Conservation (phyloP, 2,113 vertebrate species). For the Scalopus aquaticus region DNA sequence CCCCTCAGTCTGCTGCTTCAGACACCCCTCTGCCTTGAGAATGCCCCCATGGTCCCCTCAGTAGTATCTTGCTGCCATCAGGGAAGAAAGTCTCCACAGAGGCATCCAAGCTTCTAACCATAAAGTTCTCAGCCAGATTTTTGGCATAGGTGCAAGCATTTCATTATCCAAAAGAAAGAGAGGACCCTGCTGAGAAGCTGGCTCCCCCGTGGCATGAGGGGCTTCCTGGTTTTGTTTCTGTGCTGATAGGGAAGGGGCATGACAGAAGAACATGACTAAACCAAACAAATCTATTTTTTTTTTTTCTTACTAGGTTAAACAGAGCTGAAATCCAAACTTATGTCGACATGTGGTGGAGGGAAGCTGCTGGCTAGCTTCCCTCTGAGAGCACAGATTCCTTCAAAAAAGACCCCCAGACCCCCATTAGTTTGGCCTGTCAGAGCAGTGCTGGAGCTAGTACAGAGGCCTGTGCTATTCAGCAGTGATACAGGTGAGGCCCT, state of each 20-base stretch:
- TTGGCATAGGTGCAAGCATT: not conserved
- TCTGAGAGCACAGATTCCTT: not conserved
- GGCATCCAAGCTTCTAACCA: not conserved
- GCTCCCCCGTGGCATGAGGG: not conserved
- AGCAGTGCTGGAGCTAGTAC: not conserved
- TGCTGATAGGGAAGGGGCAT: not conserved
- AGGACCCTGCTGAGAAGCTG: not conserved
- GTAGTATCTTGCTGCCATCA: not conserved
- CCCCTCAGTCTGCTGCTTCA: not conserved
- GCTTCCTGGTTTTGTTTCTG: not conserved
- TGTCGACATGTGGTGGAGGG: not conserved
- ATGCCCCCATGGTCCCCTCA: accelerated
- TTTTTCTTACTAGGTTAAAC: not conserved
- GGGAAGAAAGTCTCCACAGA: not conserved
- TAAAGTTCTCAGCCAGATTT: not conserved
- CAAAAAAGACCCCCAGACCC: not conserved
- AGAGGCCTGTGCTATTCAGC: no score
- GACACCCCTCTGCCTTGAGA: not conserved
- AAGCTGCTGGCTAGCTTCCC: not conserved
- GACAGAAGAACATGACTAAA: not conserved
- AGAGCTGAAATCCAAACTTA: not conserved
- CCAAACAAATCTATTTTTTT: not conserved
- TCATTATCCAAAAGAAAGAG: not conserved
- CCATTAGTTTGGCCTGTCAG: not conserved
- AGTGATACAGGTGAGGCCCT: no score